These are phyloP conservation scores for Cephus pulcher DNA, from an alignment of 2,888 invertebrate genomes.

Conservation along the genomic window DNA sequence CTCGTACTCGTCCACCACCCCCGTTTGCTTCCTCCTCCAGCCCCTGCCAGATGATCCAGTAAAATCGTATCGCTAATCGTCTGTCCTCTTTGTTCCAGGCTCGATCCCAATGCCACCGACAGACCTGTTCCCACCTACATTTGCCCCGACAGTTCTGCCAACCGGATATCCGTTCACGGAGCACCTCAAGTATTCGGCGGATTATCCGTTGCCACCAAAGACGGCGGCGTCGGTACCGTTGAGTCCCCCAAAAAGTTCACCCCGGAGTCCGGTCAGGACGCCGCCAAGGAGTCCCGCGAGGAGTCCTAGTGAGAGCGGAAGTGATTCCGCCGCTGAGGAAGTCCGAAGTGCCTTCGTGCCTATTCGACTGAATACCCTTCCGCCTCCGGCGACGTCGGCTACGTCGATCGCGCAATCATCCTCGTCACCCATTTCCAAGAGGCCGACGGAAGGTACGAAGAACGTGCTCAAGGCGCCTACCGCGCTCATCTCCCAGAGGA, in stretches of 20 bases:
- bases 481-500: slow-evolving; percentile 48
- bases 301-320: slow-evolving; percentile 58
- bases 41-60: not conserved
- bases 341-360: slow-evolving; percentile 63
- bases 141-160: slow-evolving; percentile 52
- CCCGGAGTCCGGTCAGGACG: slow-evolving; percentile 42
- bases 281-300: slow-evolving; percentile 41
- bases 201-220: slow-evolving; percentile 42
- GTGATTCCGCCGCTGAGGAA: slow-evolving; percentile 57
- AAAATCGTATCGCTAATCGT: not conserved
- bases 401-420: slow-evolving; percentile 38
- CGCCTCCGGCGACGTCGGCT: slow-evolving; percentile 29
- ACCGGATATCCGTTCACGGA: slow-evolving; percentile 50
- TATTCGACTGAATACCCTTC: slow-evolving; percentile 48
- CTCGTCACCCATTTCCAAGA: slow-evolving; percentile 41
- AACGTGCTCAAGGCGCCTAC: slow-evolving; percentile 59
- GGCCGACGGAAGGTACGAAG: slow-evolving; percentile 43
- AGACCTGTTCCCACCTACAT: slow-evolving; percentile 54
- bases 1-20: not conserved
- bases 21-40: not conserved
- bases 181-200: slow-evolving; percentile 51
- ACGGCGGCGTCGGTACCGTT: slow-evolving; percentile 5
- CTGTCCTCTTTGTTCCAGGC: slow-evolving; percentile 40
- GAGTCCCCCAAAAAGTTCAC: slow-evolving; percentile 26
- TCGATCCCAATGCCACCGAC: slow-evolving; percentile 52